These are phyloP conservation scores for Tupiocoris notatus DNA, from an alignment of 2,888 invertebrate species.

Conservation along the genomic window DNA sequence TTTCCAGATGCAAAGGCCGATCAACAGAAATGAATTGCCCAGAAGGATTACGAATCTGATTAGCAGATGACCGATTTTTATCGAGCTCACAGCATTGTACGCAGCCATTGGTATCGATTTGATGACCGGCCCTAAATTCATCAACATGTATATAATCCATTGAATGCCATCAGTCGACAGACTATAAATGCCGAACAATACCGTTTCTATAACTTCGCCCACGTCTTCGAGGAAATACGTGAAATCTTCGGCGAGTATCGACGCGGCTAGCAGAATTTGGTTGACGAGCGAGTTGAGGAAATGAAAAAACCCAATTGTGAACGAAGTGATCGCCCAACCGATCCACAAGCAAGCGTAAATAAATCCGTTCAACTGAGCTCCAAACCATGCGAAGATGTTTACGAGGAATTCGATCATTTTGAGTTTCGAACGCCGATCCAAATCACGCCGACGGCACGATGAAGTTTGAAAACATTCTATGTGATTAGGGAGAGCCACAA, in stretches of 20 bases:
- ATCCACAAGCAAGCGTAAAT: conserved; percentile 27
- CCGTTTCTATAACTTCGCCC: background rate
- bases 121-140: background rate
- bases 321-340: conserved; percentile 25
- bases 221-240: conserved; percentile 16
- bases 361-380: too few species aligned
- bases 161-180: background rate
- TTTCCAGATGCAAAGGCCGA: conserved; percentile 31
- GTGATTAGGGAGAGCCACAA: too few species aligned
- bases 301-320: background rate
- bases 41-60: conserved; percentile 1
- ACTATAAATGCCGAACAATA: background rate
- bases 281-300: background rate
- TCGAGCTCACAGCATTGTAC: background rate
- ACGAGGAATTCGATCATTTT: too few species aligned
- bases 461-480: too few species aligned
- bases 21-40: conserved; percentile 7
- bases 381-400: too few species aligned
- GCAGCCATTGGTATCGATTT: background rate
- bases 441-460: too few species aligned
- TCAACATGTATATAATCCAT: background rate
- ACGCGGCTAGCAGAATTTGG: background rate
- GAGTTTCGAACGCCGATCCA: too few species aligned
- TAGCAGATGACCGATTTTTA: background rate
- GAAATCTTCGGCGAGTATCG: conserved; percentile 31